A percentile compares a stretch with the other conserved stretches of the same genome.
phyloP scores from a whole-genome alignment of 1,140 invertebrate genomes.

The Drosophila gunungcola region DNA sequence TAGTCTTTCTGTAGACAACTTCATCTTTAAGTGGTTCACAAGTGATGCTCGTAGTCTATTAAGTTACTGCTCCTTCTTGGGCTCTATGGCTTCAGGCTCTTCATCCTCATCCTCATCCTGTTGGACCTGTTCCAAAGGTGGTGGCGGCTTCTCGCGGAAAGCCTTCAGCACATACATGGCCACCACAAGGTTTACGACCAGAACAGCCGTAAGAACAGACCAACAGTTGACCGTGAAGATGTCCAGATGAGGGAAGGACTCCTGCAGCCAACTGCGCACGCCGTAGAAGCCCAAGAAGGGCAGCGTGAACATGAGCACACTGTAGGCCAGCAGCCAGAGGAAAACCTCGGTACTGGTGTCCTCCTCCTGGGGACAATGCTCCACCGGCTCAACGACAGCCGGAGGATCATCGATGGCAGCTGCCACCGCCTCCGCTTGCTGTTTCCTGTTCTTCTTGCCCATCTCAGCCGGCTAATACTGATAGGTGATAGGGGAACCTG shows the following conservation, averaged over 20 bases:
- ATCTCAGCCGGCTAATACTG: constrained; percentile 60
- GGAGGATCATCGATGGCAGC: not conserved
- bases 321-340: constrained; percentile 90
- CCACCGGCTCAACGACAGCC: not conserved
- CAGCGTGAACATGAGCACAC: constrained; percentile 92
- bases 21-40: too few species aligned
- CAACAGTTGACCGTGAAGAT: constrained; percentile 89
- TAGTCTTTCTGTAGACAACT: constrained; percentile 2
- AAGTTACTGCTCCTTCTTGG: constrained; percentile 63
- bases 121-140: constrained; percentile 64
- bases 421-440: constrained; percentile 5
- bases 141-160: constrained; percentile 87
- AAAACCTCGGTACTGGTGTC: constrained; percentile 85
- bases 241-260: constrained; percentile 87
- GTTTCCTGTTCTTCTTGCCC: constrained; percentile 59
- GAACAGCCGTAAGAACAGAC: constrained; percentile 90
- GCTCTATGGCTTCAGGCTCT: constrained; percentile 36
- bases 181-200: constrained; percentile 92
- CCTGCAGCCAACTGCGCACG: constrained; percentile 87
- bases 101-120: constrained; percentile 86
- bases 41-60: not conserved
- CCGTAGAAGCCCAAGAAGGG: constrained; percentile 91
- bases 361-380: constrained; percentile 22
- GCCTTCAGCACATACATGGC: constrained; percentile 91
- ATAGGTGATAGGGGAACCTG: constrained; percentile 46